These are phyloP conservation scores for Hedychridium roseum DNA, from an alignment of 2,888 invertebrate genomes.

Conservation along the genomic window DNA sequence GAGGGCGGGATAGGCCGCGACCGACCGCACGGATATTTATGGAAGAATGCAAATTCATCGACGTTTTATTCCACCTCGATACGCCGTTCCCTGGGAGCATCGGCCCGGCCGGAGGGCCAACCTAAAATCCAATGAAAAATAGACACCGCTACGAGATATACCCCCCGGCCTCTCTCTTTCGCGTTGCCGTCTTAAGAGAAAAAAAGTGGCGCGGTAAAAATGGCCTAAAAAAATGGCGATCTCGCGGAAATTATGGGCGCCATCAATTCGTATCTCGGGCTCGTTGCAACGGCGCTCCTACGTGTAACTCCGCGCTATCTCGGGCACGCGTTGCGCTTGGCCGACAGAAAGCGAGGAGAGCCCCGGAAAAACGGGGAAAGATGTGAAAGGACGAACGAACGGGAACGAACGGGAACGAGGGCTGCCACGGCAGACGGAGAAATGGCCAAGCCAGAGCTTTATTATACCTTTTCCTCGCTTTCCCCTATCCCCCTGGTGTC, in stretches of 20 bases:
- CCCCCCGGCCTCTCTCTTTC: conserved; percentile 15
- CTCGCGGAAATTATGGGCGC: conserved; percentile 44
- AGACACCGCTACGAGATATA: too few relatives aligned
- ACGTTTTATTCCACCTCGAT: conserved; percentile 45
- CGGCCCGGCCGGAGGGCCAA: too few relatives aligned
- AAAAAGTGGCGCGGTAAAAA: conserved; percentile 7
- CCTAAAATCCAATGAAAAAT: too few relatives aligned
- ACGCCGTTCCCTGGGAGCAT: too few relatives aligned
- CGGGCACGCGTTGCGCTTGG: conserved; percentile 8
- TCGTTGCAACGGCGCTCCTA: conserved; percentile 17
- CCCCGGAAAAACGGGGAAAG: not conserved
- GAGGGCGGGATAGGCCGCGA: conserved; percentile 35
- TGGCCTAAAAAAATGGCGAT: conserved; percentile 37
- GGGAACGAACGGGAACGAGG: conserved; percentile 25
- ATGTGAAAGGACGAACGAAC: not conserved
- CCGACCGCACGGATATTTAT: conserved; percentile 38
- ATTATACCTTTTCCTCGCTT: conserved; percentile 26
- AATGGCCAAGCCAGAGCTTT: conserved; percentile 29
- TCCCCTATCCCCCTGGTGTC: conserved; percentile 31
- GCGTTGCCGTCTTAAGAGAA: conserved; percentile 11
- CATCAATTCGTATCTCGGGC: conserved; percentile 48
- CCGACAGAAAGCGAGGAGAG: conserved; percentile 7
- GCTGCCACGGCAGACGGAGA: conserved; percentile 23
- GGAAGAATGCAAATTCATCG: conserved; percentile 52
- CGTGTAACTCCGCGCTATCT: too few relatives aligned